Evolutionary conservation across 2,888 invertebrate genomes (phyloP), one percentile per base, ranked within the genome.

Genomic region (Rhamphomyia laevipes): DNA sequence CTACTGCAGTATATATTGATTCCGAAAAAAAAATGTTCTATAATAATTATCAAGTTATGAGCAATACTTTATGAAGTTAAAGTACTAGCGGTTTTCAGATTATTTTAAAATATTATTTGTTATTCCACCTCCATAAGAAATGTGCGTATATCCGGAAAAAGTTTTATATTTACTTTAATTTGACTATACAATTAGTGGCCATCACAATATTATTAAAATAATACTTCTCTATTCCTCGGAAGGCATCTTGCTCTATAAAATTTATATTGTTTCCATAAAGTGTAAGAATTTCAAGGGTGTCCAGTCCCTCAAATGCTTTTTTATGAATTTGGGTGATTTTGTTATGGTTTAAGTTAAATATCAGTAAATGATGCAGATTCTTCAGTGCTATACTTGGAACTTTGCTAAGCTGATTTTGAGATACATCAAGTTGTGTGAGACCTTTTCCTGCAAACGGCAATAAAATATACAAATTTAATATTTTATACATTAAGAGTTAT

Each of bases 341-440:
- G 68, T 93, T 93, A 70, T 89, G 87, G 72, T 91, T 92, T 73
- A 92, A 77, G 70, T 91, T 92, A 53, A 93, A 76, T 57, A 90
- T 89, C 55, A 90, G 77, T 53, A 92, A 77, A 62, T 85, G 85
- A 68, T 86, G 85, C 46, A 91, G 79, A 65, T 84, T 85, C 56
- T 81, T 81, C 61, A 89, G 78, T 2, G 91, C 87, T 21, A 78
- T 73, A 2, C 88, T 86, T 21, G 92, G 91, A 43, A 92, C 87
- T 42, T 78, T 77, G 54, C 78, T 80, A 61, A 92, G 73, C 58
- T 82, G 82, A 73, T 93, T 93, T 63, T 88, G 84, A 1, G 90
- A 90, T 43, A 92, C 82, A 66, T 92, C 92, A 63, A 93, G 73
- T 64, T 91, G 88, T 17, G 90, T 90, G 60, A 93, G 72, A 66